Evolutionary conservation across 2,888 invertebrate species (phyloP), one percentile per base, ranked within the genome.

Genomic region (Calephelis perditalis): DNA sequence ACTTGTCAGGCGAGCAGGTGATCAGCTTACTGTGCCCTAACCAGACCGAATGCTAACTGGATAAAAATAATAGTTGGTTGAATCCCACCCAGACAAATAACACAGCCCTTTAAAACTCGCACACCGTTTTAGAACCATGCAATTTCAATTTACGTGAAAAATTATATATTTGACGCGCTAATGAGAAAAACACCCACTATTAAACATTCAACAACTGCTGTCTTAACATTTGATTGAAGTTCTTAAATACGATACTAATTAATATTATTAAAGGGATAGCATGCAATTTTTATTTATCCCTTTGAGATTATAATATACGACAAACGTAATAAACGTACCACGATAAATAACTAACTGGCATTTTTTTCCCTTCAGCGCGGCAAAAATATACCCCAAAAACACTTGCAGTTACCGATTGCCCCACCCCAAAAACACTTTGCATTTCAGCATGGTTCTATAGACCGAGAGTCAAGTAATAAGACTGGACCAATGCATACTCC

Each of bases 21-120:
- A 73, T 73, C 73, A 73, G 73, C 72, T 68, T 68, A 71, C 73
- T 70, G 71, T 71, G 71, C 67, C 71, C 70, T 71, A 71, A 68
- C 67, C 71, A 68, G 72, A 71, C 71, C 70, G 67, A 68, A 71
- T 68, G 62, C 64, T 65, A 64, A 63, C 59, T 61, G 63, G 65
- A 59, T 62, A 65, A 70, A 68, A 66, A 62, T 63, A 68, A 73
- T 52, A 67, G 65, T 62, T 66, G 67, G 68, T 66, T 73, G 70
- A 73, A 73, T 78, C 78, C 81, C 83, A 84, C 84, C 79, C 81
- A 75, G 77, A 74, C 73, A 7, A 35, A 52, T 52, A 52, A 52
- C 52, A 52, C 52, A 52, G 52, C 52, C 52, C 52, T 52, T 35
- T 35, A 52, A 49, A 26, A 52, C 52, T 52, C 35, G 52, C 52